A percentile compares a stretch with the other conserved stretches of the same genome.
Evolutionary conservation across 2,113 vertebrate genomes (phyloP).

Genomic region (Spea bombifrons): DNA sequence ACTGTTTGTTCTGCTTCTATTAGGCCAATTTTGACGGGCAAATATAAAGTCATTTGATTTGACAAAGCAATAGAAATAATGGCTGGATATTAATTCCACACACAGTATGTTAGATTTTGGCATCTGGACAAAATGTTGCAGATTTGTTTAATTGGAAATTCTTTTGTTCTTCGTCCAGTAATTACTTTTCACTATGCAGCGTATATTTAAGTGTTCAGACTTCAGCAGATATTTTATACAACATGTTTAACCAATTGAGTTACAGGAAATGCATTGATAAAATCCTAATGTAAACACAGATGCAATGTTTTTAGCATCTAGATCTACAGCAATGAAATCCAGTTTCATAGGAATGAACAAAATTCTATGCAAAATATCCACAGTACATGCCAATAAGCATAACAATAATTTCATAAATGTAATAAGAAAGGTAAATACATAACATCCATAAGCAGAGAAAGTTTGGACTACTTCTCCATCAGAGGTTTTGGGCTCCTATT

Average conservation of each 20-base stretch:
- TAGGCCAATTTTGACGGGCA: slow-evolving; percentile 13
- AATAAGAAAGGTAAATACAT: too few relatives aligned
- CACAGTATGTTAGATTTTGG: slow-evolving; percentile 10
- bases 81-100: slow-evolving; percentile 16
- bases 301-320: too few relatives aligned
- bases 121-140: background rate
- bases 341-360: too few relatives aligned
- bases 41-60: slow-evolving; percentile 22
- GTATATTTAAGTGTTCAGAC: slow-evolving; percentile 25
- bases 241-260: background rate
- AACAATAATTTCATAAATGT: too few relatives aligned
- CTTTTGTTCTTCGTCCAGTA: slow-evolving; percentile 25
- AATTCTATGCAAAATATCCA: too few relatives aligned
- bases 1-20: background rate
- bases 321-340: too few relatives aligned
- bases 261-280: background rate
- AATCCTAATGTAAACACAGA: too few relatives aligned
- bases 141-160: slow-evolving; percentile 18
- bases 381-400: too few relatives aligned
- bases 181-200: slow-evolving; percentile 1
- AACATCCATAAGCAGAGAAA: too few relatives aligned
- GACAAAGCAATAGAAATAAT: slow-evolving; percentile 13
- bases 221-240: background rate
- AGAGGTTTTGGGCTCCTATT: too few relatives aligned
- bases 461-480: too few relatives aligned